Conservation (phyloP, 2,113 vertebrate species). For the Indicator maculatus region DNA sequence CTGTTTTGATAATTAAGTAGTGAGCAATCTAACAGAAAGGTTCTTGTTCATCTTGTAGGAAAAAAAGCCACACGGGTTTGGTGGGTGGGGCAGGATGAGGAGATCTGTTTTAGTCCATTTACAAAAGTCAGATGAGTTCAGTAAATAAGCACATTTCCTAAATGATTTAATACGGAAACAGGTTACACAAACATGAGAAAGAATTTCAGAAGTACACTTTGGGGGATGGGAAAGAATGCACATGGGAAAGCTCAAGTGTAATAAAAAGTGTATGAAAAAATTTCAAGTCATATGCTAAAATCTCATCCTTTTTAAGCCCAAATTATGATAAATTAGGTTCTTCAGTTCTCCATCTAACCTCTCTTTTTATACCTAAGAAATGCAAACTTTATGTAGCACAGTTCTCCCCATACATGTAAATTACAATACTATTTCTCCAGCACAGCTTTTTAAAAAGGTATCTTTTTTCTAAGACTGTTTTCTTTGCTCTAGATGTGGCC, state of each 20-base stretch:
- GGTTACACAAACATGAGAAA: not conserved
- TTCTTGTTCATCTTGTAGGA: not conserved
- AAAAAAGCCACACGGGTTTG: not conserved
- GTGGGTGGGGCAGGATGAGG: not conserved
- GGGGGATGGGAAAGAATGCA: not conserved
- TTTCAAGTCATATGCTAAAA: not conserved
- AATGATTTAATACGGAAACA: not conserved
- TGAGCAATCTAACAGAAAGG: not conserved
- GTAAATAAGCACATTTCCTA: not conserved
- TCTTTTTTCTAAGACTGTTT: slow-evolving; percentile 17
- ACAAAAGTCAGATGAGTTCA: not conserved
- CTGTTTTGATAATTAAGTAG: not conserved
- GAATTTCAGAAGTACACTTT: not conserved
- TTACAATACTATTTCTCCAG: slow-evolving; percentile 43
- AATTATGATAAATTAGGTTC: not conserved
- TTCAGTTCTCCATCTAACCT: not conserved
- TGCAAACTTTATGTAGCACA: not conserved
- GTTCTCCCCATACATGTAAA: slow-evolving; percentile 20
- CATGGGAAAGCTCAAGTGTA: not conserved
- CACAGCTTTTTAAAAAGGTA: slow-evolving; percentile 7
- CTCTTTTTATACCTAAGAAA: not conserved
- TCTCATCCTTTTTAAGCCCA: not conserved
- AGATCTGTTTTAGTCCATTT: not conserved
- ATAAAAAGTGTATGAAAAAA: not conserved
- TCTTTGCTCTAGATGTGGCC: slow-evolving; percentile 29